Base-by-base conservation (phyloP, 2,113 vertebrate species). In the Pangasianodon gigas region DNA sequence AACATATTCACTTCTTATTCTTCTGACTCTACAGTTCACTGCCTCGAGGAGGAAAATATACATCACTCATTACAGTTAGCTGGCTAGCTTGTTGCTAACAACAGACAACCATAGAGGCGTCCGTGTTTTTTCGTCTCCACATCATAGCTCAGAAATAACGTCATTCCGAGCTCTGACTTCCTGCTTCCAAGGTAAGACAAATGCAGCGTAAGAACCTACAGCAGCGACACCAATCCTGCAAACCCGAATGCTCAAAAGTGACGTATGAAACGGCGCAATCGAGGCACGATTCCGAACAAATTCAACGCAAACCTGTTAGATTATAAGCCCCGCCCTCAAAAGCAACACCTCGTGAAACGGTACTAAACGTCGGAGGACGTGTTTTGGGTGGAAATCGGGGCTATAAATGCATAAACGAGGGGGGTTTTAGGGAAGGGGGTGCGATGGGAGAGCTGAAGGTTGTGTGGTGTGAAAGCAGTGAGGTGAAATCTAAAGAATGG, bases 401-500 rank as follows among this genome's bases (percentile, higher is more conserved):
- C 51, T 51, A 14, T 21, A 41, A 41, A 41, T 1, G 54, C 37
- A 37, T 37, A 37, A 37, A 37, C 37, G 19, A 89, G 87, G 87
- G 87, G 89, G 89, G 32, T 0, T 3, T 87, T 75, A 90, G 26
- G 89, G 81, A 90, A 58, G 74, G 24, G 69, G 91, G 90, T 89
- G 89, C 85, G 77, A 91, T 93, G 94, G 95, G 94, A 95, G 88
- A 89, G 94, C 95, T 92, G 58, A 62, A 84, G 82, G 82, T 84
- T 46, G 56, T 84, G 89, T 89, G 92, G 93, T 93, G 95, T 94
- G 95, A 96, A 95, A 79, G 91, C 91, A 92, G 77, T 2, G 93
- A 95, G 94, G 95, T 95, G 92, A 93, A 85, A 75, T 91, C 91
- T 92, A 92, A 56, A 90, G 91, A 94, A 95, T 94, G 84, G 80